These are phyloP conservation scores for Balaenoptera acutorostrata DNA, from an alignment of 2,113 vertebrate genomes.

Conservation along the genomic window DNA sequence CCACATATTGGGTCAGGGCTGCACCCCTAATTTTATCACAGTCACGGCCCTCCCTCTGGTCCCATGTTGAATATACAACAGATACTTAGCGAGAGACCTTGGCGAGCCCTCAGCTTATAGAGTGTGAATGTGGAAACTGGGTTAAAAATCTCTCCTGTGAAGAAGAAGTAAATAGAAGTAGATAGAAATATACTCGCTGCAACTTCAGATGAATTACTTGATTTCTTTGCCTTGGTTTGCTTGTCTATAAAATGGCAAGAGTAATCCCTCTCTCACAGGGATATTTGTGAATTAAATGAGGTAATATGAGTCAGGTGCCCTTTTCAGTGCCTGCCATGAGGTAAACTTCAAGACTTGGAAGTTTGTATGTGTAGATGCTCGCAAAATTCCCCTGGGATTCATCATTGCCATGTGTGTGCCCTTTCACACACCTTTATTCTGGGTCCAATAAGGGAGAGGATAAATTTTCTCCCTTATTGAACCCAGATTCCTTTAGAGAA, in stretches of 20 bases:
- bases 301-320: rapidly evolving
- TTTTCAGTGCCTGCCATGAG: neutral
- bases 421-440: neutral
- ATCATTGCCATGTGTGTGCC: rapidly evolving
- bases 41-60: rapidly evolving
- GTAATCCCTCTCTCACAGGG: neutral
- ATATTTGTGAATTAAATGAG: neutral
- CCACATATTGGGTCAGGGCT: rapidly evolving
- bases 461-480: neutral
- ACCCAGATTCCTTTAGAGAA: neutral
- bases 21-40: neutral
- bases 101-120: neutral
- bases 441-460: no score
- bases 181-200: neutral
- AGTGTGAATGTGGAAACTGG: neutral
- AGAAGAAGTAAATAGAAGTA: no score
- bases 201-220: neutral
- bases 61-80: neutral
- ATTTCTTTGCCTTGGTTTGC: neutral
- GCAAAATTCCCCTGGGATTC: neutral
- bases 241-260: neutral
- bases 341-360: neutral
- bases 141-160: neutral
- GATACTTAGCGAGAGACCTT: neutral
- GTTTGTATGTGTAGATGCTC: neutral